These are phyloP conservation scores for Limenitis arthemis DNA, from an alignment of 2,888 invertebrate species.

Conservation along the genomic window DNA sequence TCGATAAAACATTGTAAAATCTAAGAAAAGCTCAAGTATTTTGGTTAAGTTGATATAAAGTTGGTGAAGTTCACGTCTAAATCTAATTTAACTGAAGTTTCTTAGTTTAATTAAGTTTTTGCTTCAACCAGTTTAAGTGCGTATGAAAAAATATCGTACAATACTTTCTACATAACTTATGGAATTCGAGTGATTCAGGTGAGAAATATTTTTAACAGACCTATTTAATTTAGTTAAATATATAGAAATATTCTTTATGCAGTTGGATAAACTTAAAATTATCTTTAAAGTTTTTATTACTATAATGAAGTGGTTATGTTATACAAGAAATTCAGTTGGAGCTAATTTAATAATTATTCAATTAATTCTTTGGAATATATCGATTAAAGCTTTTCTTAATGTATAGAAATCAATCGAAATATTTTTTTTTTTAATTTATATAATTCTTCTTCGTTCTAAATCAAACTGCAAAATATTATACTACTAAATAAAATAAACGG, in stretches of 20 bases:
- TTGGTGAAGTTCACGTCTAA: conserved; percentile 67
- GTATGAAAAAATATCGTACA: conserved; percentile 9
- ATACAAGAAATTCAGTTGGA: too few relatives aligned
- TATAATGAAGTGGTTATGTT: too few relatives aligned
- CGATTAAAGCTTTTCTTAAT: too few relatives aligned
- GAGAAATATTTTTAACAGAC: conserved; percentile 25
- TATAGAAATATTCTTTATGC: neutral
- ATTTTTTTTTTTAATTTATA: too few relatives aligned
- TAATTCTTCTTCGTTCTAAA: too few relatives aligned
- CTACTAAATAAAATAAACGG: too few relatives aligned
- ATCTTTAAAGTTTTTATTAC: too few relatives aligned
- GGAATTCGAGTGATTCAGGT: conserved; percentile 37
- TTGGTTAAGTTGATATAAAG: conserved; percentile 65
- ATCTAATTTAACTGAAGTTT: conserved; percentile 7
- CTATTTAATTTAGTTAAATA: neutral
- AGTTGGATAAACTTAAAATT: too few relatives aligned
- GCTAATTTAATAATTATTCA: too few relatives aligned
- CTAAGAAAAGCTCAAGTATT: conserved; percentile 63
- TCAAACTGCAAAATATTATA: too few relatives aligned
- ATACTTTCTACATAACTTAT: conserved; percentile 21
- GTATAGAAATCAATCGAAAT: too few relatives aligned
- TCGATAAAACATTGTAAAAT: conserved; percentile 50
- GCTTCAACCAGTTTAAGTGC: conserved; percentile 7
- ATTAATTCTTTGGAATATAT: too few relatives aligned
- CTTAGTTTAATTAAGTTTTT: conserved; percentile 29